Evolutionary conservation across 1,140 invertebrate species (phyloP), one percentile per base, ranked within the genome.

Genomic region (Bradysia coprophila): DNA sequence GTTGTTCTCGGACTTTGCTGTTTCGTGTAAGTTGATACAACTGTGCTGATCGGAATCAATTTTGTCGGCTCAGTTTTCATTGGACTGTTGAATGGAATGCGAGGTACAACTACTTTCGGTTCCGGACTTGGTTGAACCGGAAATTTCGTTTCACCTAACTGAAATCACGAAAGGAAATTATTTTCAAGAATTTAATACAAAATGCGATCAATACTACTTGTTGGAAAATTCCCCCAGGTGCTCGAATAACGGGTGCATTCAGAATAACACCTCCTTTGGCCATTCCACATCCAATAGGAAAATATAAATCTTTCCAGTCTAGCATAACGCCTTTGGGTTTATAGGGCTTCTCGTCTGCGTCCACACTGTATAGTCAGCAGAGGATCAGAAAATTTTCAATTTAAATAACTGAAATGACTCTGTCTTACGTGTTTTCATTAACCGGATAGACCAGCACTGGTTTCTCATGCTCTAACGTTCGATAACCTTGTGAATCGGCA

Each of bases 401-500:
- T 19, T 37, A 36, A 28, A 20, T 21, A 23, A 40, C 4, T 23
- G 9, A 40, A 40, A 40, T n/a, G 15, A n/a, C n/a, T n/a, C n/a
- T n/a, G n/a, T n/a, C n/a, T n/a, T n/a, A n/a, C n/a, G n/a, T n/a
- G n/a, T n/a, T n/a, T n/a, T n/a, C n/a, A n/a, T n/a, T n/a, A 11
- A 22, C 20, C 21, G 73, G 68, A 51, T 75, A 82, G 2, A 82
- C 55, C 59, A 82, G 77, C 11, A 81, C 71, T 0, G 75, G 65
- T 44, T 78, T 66, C 24, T 73, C 69, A 0, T 78, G 73, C 46
- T 71, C 66, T 0, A 84, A 71, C 0, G 78, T 71, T 46, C 81
- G 57, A 54, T 82, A 85, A 31, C 81, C 81, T 65, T 78, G 78
- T 34, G 72, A 71, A 57, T 85, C 81, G 40, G 79, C 78, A 2